These are phyloP conservation scores for Xerus inauris DNA, from an alignment of 2,113 vertebrate genomes.

Conservation along the genomic window DNA sequence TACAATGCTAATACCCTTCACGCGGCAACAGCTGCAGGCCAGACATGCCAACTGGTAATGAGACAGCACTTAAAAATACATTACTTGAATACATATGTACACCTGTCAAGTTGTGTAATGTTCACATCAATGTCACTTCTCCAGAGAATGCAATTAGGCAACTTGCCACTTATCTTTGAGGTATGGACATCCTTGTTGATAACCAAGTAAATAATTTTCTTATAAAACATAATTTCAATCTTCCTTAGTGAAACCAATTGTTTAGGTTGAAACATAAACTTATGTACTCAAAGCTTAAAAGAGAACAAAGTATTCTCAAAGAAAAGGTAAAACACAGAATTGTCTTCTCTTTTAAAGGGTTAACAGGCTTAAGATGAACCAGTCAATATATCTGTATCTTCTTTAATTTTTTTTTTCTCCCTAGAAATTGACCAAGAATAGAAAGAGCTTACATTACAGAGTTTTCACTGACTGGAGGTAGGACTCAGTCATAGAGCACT, in stretches of 20 bases:
- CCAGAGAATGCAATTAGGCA: conserved; percentile 1
- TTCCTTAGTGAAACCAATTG: background rate
- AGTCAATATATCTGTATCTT: background rate
- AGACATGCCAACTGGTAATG: background rate
- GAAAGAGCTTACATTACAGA: background rate
- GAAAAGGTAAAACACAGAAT: background rate
- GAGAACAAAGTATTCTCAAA: background rate
- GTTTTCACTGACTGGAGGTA: background rate
- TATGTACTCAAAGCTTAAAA: background rate
- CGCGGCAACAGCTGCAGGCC: background rate
- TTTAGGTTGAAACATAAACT: background rate
- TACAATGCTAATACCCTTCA: background rate
- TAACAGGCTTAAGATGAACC: background rate
- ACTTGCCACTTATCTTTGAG: background rate
- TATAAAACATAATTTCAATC: background rate
- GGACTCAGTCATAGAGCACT: background rate
- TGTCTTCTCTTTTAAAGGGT: conserved; percentile 31
- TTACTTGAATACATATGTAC: background rate
- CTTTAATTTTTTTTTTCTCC: background rate
- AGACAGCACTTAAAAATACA: conserved; percentile 33
- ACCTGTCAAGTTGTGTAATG: background rate
- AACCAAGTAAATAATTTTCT: background rate
- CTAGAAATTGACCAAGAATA: conserved; percentile 7
- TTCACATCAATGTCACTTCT: background rate
- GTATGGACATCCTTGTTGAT: background rate